Base-by-base conservation (phyloP, 2,113 vertebrate species). In the Dicrurus megarhynchus region DNA sequence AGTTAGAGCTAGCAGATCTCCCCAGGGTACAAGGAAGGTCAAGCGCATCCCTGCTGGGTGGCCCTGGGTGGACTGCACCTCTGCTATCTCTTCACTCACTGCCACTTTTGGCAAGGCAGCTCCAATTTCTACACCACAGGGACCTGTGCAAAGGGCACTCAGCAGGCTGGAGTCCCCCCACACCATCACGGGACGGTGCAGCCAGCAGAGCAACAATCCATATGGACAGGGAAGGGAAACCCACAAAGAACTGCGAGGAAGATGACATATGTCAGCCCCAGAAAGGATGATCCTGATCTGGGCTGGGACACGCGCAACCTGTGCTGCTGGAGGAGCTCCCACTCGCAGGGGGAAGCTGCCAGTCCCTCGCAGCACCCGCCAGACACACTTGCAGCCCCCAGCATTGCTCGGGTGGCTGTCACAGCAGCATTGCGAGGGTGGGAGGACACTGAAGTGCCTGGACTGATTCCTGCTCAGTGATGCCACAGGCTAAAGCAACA, bases 301-400 rank as follows among this genome's bases (percentile, higher is more conserved):
- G 60, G 13, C 75, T 3, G 4, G 55, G n/a, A 47, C 35, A 59
- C 13, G 3, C 0, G 1, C 37, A 65, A 9, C 42, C 52, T 42
- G 33, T n/a, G 69, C 56, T 78, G 47, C 90, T 79, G 78, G 35
- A 84, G 33, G 22, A 67, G 47, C 13, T 93, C 47, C 57, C n/a
- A 16, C 0, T 6, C 0, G 0, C 46, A n/a, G 46, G 32, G 55
- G 33, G 59, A 49, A 64, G 16, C 0, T 80, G 68, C 23, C 77
- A 91, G 60, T 6, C 35, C 52, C 65, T 79, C 1, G 0, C 65
- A 63, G 42, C 2, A 1, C 26, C 47, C 0, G 0, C 32, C 60
- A 78, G 78, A 70, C 68, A 47, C 77, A 81, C 0, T 0, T 77
- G n/a, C 37, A 81, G 47, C 50, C 20, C 47, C 39, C 33, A 56